Base-by-base conservation (phyloP, 2,888 invertebrate genomes). In the Mycalesis mineus region DNA sequence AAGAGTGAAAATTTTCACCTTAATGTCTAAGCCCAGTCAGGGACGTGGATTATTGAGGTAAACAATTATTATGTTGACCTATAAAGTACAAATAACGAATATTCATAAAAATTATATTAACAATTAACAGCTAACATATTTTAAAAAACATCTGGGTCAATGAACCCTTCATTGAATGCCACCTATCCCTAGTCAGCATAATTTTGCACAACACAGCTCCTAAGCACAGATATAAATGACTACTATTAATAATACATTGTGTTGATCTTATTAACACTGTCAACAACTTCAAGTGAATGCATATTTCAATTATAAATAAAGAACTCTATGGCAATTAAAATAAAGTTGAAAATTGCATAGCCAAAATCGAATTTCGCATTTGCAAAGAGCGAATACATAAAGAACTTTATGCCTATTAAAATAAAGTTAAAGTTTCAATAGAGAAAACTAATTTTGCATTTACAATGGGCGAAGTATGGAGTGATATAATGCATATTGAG, bases 401-500 rank as follows among this genome's bases (percentile, higher is more conserved):
- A 11, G 14, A 47, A 47, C 47, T 47, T 6, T 15, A 33, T 11
- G 0, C 0, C 2, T 1, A 14, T 33, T 0, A 15, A 0, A 14
- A 15, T 33, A 47, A 5, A 33, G 47, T 47, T 15, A 0, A 33
- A 47, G 15, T 33, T 47, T 5, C 7, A 11, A 15, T 2, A 33
- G 47, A 11, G 11, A 0, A 11, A 11, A 15, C 14, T 7, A 33
- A 47, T 47, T 47, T 47, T 33, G 47, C 33, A 15, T 2, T 15
- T 14, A 33, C 15, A 47, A 47, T 31, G 31, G 22, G 22, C 22
- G 22, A 22, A 22, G 42, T 58, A 47, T 39, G n/a, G 13, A 60
- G 65, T 70, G 70, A 75, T 71, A 65, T 65, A 77, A 69, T 68
- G 66, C 66, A 57, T 66, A 61, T 69, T 65, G 61, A 79, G 78